Evolutionary conservation across 2,113 vertebrate genomes (phyloP), one percentile per base, ranked within the genome.

Genomic region (Festucalex cinctus): DNA sequence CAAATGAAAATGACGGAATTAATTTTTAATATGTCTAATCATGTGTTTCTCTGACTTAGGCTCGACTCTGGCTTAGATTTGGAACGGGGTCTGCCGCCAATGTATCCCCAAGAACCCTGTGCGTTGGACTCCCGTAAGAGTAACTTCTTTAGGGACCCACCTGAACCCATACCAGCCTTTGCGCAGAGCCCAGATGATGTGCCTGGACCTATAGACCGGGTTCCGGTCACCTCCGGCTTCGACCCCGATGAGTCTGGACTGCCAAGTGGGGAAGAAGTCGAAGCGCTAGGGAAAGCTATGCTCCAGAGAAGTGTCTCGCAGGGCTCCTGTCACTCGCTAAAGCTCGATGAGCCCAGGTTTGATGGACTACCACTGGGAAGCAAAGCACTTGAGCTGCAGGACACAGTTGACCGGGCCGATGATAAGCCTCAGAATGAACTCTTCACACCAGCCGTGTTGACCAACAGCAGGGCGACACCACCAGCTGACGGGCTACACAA

Each of bases 251-350:
- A 93, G 73, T 87, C 91, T 20, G 91, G 93, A 48, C 54, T 91
- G 26, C 78, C 92, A 10, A 85, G 91, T 77, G 87, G 90, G 10
- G 96, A 97, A 57, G 95, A 98, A 20, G 89, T 89, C 1, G 90
- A 79, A 68, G 90, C 64, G 37, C 82, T 71, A 80, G 86, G 91
- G 63, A 94, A 94, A 56, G 90, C 93, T 72, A 90, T 91, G 26
- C 87, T 95, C 3, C 94, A 96, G 76, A 94, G 92, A 83, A 97
- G 91, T 71, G 83, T 96, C 70, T 97, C 95, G 17, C 94, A 95
- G 76, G 95, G 94, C 28, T 95, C 95, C 65, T 93, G 88, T 77
- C 94, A 95, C 66, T 92, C 92, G 17, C 80, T 94, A 1, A 98
- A 97, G 76, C 83, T 93, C 66, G 97, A 98, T 61, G 97, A 98